Evolutionary conservation across 2,797 vertebrate genomes (phyloP), one percentile per base, ranked within the genome.

Genomic region (Mus caroli): DNA sequence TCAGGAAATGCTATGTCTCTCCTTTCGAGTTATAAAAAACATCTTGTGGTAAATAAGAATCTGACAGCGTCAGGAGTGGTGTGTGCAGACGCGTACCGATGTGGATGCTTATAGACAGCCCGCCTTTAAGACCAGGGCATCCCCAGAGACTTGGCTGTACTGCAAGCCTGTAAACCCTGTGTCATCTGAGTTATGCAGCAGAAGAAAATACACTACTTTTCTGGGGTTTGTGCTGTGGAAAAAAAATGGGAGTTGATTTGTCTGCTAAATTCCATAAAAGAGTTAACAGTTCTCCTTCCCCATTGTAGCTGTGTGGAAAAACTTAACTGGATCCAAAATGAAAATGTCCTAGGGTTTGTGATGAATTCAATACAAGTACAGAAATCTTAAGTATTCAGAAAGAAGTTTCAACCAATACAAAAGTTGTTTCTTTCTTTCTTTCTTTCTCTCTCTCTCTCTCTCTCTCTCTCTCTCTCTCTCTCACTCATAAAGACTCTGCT

Each of bases 281-380:
- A 95, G 77, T 97, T 92, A 96, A 88, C 24, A 82, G 56, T 60
- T 92, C 90, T 92, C 43, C 46, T 88, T 76, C 92, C 54, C 64
- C 88, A 92, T 92, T 43, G 50, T 60, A 40, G 40, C 37, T 96
- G 89, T 84, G 94, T 91, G 86, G 87, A 78, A 96, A 97, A 96
- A 96, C 24, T 58, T 90, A 80, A 75, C 79, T 56, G 17, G 43
- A 58, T 92, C 58, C 91, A 95, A 96, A 97, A 94, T 90, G 79
- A 50, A 96, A 94, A 88, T 50, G 20, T 71, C 24, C 56, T 95
- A 56, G 40, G 85, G 90, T 94, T 85, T 87, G 40, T 73, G 86
- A 92, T 91, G 46, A 95, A 96, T 91, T 96, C 84, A 95, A 52
- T 52, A 84, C 43, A 93, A 58, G 37, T 50, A 58, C 78, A 89